phyloP scores from a whole-genome alignment of 1,140 invertebrate genomes.

The Leptestheria dahalacensis region DNA sequence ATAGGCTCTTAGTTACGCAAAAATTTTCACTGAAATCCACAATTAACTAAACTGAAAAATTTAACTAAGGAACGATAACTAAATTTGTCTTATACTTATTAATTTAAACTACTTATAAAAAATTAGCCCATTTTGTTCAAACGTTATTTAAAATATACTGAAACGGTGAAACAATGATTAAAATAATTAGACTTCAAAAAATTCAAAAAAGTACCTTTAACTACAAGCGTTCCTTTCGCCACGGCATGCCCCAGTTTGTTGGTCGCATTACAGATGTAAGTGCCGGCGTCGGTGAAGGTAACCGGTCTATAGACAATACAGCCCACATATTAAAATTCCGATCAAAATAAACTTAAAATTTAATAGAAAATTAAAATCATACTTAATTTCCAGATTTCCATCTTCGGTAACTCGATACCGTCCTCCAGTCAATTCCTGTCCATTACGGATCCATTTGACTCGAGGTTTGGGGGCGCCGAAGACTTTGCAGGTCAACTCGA shows the following conservation, averaged over 20 bases:
- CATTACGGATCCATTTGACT: slow-evolving; percentile 82
- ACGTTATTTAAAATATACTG: too few relatives aligned
- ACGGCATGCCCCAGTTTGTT: slow-evolving; percentile 79
- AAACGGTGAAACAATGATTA: too few relatives aligned
- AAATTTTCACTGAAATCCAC: too few relatives aligned
- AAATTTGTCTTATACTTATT: too few relatives aligned
- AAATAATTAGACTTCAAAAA: too few relatives aligned
- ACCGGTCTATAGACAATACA: slow-evolving; percentile 39
- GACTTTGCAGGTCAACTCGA: slow-evolving; percentile 77
- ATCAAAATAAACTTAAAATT: background rate
- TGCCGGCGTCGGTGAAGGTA: slow-evolving; percentile 65
- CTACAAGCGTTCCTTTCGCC: slow-evolving; percentile 55
- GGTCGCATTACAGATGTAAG: slow-evolving; percentile 76
- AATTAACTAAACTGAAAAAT: too few relatives aligned
- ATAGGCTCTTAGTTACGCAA: too few relatives aligned
- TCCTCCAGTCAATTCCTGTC: slow-evolving; percentile 66
- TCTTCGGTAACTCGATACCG: slow-evolving; percentile 50
- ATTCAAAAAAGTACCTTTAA: slow-evolving; percentile 61
- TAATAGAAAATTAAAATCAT: slow-evolving; percentile 6
- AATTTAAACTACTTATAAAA: too few relatives aligned
- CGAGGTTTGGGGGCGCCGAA: slow-evolving; percentile 87
- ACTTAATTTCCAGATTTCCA: slow-evolving; percentile 69
- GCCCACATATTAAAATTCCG: slow-evolving; percentile 6
- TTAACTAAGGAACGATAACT: too few relatives aligned
- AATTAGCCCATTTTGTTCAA: too few relatives aligned